Base-by-base conservation (phyloP, 1,140 invertebrate genomes). In the Chironomus tepperi region DNA sequence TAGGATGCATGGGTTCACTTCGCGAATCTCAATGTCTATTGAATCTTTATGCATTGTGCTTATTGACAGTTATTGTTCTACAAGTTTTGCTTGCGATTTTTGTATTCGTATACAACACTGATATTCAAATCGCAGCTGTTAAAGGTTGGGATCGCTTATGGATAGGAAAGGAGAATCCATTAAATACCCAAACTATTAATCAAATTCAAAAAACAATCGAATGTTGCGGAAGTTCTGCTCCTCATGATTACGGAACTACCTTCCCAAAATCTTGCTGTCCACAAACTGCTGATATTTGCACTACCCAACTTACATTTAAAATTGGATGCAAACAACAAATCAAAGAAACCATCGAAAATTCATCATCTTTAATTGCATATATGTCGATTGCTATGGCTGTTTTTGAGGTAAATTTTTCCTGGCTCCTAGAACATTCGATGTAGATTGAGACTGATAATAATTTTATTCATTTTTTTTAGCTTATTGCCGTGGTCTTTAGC, bases 21-120 rank as follows among this genome's bases (percentile, higher is more conserved):
- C 64, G 64, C n/a, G 64, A 67, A 67, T 67, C 64, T 1, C 64
- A 67, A 67, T 67, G 64, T 67, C 18, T 67, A 2, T n/a, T 67
- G 2, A 67, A 67, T n/a, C 18, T 67, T 7, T 67, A 67, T 67
- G 8, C 64, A 67, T 19, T 67, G n/a, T 67, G 64, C 16, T 18
- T 67, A 67, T n/a, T 67, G 12, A 8, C 15, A 7, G 7, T 67
- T 16, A n/a, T 67, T n/a, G 18, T 67, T 67, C 8, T 67, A 8
- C 64, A 67, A 67, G 64, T 67, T 2, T 9, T 67, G 64, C 64
- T 67, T 18, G 64, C 64, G 16, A 67, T 67, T 67, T 67, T 67
- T 16, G 64, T 67, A 3, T 67, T 67, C 16, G 3, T 67, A 15
- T 67, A 67, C n/a, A 67, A 67, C n/a, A 7, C 8, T 15, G 64